phyloP scores from a whole-genome alignment of 1,140 invertebrate species.

The Parapsyche elsis region DNA sequence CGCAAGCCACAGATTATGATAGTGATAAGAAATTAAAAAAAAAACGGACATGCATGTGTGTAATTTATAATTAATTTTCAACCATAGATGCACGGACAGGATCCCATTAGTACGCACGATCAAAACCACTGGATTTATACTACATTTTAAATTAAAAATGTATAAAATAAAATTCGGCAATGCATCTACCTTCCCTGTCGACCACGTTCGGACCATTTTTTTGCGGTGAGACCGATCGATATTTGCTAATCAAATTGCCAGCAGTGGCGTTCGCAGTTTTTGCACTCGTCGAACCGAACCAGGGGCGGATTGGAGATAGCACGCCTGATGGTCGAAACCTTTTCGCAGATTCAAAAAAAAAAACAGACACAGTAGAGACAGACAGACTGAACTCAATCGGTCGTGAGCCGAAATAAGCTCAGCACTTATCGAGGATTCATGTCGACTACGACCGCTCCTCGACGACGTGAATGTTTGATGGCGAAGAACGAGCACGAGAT shows the following conservation, averaged over 20 bases:
- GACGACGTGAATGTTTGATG: conserved; percentile 3
- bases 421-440: neutral
- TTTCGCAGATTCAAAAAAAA: conserved; percentile 13
- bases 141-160: too few species aligned
- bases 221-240: conserved; percentile 42
- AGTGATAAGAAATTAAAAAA: too few species aligned
- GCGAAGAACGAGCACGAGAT: neutral
- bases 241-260: conserved; percentile 42
- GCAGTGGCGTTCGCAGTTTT: conserved; percentile 26
- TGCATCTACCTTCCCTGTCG: conserved; percentile 10
- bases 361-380: neutral
- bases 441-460: neutral
- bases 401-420: conserved; percentile 21
- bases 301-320: neutral
- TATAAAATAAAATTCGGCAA: neutral
- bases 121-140: too few species aligned
- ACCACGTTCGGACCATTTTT: neutral
- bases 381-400: neutral
- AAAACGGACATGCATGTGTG: too few species aligned
- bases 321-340: neutral
- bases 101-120: too few species aligned
- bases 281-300: neutral
- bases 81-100: too few species aligned
- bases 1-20: too few species aligned
- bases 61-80: too few species aligned